Evolutionary conservation across 1,140 invertebrate species (phyloP).

Genomic region (Drosophila sturtevanti): DNA sequence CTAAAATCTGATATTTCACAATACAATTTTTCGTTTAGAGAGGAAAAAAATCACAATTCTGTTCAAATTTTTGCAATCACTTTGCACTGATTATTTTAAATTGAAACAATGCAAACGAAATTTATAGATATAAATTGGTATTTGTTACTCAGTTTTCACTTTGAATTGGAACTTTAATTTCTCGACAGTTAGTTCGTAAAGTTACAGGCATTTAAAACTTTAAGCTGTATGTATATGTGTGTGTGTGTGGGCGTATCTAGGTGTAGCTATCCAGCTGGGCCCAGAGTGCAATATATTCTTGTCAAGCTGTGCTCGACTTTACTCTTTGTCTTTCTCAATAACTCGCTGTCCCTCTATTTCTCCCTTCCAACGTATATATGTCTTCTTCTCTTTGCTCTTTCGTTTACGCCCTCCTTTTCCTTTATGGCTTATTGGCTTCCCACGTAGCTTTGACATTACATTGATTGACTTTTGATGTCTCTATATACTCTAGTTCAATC

Average conservation of each 20-base stretch:
- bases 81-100: slow-evolving; percentile 3
- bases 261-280: slow-evolving; percentile 31
- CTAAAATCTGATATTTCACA: background rate
- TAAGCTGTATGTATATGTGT: background rate
- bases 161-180: background rate
- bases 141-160: background rate
- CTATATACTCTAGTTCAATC: slow-evolving; percentile 11
- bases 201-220: slow-evolving; percentile 1
- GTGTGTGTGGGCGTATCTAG: slow-evolving; percentile 29
- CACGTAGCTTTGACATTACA: slow-evolving; percentile 55
- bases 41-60: background rate
- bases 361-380: background rate
- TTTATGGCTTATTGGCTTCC: slow-evolving; percentile 16
- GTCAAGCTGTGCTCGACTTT: slow-evolving; percentile 45
- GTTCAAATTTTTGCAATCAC: slow-evolving; percentile 5
- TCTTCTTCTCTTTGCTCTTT: background rate
- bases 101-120: slow-evolving; percentile 5
- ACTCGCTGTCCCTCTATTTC: slow-evolving; percentile 2
- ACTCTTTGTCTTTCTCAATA: slow-evolving; percentile 5
- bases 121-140: slow-evolving; percentile 4
- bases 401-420: background rate
- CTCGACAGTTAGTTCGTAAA: background rate
- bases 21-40: no score
- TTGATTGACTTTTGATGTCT: slow-evolving; percentile 55
- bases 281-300: slow-evolving; percentile 46